Base-by-base conservation (phyloP, 2,113 vertebrate species). In the Ploceus nigricollis region DNA sequence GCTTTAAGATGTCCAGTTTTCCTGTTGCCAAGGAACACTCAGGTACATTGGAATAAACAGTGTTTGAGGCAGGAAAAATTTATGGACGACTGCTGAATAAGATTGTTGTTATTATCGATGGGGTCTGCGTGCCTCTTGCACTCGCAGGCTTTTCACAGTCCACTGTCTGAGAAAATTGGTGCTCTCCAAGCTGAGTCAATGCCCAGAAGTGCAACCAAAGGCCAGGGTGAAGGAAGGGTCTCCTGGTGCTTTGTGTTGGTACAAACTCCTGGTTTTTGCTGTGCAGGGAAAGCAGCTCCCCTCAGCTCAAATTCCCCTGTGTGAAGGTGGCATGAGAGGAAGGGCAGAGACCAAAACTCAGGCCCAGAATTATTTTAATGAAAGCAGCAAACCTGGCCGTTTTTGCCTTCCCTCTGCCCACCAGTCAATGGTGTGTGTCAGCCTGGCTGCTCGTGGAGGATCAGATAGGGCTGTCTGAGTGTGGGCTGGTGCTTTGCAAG, bases 401-500 rank as follows among this genome's bases (percentile, higher is more conserved):
- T 87, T 84, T 56, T 71, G 11, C 56, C 44, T 25, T 51, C 51
- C 42, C 24, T 75, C 15, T 79, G 57, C 51, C 50, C 77, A 10
- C 9, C 57, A 71, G 10, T 76, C 60, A 6, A 9, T 58, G 91
- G 4, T 37, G 18, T 70, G 30, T 93, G 82, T 84, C 76, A 58
- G 30, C 87, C 86, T 60, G 85, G 58, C 6, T 70, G 82, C 75
- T 90, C 22, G 16, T 48, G 37, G 64, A 80, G 79, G 72, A 93
- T 92, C 92, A 90, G 88, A 87, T 65, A 89, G 54, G 22, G 47
- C 92, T 66, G 75, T 4, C 57, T 81, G 39, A 92, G 76, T 42
- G 93, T 96, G 85, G 96, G 96, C 35, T 86, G 85, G 7, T 71
- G 72, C 94, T 95, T 92, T 93, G 94, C 95, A 94, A 95, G 69